Conservation (phyloP, 2,797 vertebrate species). For the Philypnodon macrostomus region DNA sequence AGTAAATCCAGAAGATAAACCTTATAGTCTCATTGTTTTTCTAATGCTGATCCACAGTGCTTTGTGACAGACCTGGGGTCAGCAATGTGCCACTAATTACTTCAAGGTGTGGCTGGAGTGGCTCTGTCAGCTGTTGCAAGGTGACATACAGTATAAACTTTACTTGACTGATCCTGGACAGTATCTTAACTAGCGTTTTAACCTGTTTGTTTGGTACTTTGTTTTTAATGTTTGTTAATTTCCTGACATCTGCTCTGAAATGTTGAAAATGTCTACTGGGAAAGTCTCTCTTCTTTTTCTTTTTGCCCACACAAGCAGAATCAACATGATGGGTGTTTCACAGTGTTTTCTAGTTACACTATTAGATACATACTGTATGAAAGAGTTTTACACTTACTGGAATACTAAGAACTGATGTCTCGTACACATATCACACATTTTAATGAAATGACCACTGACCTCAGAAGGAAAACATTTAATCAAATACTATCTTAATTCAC, state of each 20-base stretch:
- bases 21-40: constrained; percentile 28
- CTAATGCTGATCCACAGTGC: constrained; percentile 31
- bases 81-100: constrained; percentile 31
- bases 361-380: too few relatives aligned
- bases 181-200: too few relatives aligned
- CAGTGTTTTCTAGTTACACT: constrained; percentile 9
- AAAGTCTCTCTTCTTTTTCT: constrained; percentile 23
- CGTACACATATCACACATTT: not conserved
- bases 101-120: too few relatives aligned
- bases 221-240: constrained; percentile 9
- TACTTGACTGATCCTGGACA: too few relatives aligned
- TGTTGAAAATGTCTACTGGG: constrained; percentile 23
- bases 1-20: constrained; percentile 30
- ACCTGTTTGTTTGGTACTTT: constrained; percentile 18
- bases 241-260: constrained; percentile 10
- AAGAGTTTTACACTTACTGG: constrained; percentile 3
- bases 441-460: not conserved
- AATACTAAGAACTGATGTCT: not conserved
- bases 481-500: too few relatives aligned
- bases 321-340: constrained; percentile 28
- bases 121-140: too few relatives aligned
- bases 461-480: too few relatives aligned
- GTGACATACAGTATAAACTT: too few relatives aligned
- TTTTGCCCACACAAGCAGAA: constrained; percentile 36
- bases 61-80: constrained; percentile 35